Conservation (phyloP, 1,140 invertebrate species). For the Eumeta japonica region DNA sequence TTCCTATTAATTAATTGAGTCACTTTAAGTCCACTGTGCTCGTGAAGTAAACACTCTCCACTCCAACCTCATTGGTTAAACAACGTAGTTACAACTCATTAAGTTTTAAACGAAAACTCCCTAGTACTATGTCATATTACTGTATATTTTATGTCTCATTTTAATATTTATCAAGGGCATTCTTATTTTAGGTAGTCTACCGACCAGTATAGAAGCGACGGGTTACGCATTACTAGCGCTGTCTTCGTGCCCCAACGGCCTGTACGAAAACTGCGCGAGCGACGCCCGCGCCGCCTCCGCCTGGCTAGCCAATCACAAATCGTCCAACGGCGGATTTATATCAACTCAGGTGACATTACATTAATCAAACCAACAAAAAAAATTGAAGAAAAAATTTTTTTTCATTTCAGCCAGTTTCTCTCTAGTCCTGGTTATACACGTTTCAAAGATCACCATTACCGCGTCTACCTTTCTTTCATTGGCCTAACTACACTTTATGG, state of each 20-base stretch:
- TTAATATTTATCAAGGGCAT: neutral
- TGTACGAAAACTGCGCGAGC: slow-evolving; percentile 41
- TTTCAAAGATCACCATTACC: no score
- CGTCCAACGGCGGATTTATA: slow-evolving; percentile 69
- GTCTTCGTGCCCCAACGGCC: slow-evolving; percentile 41
- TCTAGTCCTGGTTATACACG: neutral
- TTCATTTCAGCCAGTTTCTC: neutral
- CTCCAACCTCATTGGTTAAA: no score
- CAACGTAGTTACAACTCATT: no score
- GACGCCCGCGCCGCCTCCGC: slow-evolving; percentile 56
- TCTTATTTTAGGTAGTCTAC: slow-evolving; percentile 23
- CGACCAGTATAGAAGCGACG: slow-evolving; percentile 67
- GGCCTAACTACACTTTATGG: no score
- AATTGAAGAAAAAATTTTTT: neutral
- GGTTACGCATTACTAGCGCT: slow-evolving; percentile 65
- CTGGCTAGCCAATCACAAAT: slow-evolving; percentile 71
- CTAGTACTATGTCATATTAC: no score
- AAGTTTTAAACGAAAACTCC: no score
- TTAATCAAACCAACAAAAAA: neutral
- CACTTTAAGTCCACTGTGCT: no score
- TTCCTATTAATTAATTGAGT: no score
- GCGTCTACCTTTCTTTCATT: no score
- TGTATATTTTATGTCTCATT: neutral
- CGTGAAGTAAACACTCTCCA: no score
- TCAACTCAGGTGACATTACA: slow-evolving; percentile 57